These are phyloP conservation scores for Beris morrisii DNA, from an alignment of 2,888 invertebrate species.

Conservation along the genomic window DNA sequence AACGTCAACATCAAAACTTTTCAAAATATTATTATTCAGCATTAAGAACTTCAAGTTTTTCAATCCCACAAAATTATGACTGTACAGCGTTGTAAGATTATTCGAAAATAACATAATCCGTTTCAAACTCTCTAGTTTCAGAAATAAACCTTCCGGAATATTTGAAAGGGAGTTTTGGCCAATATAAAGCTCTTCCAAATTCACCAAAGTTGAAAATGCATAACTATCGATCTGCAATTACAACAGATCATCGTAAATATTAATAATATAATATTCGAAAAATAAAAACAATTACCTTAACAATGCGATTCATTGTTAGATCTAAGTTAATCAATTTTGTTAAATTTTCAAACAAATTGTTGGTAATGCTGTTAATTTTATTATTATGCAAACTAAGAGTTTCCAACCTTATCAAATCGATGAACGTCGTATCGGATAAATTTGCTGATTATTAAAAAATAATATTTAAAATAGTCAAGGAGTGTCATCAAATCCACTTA, in stretches of 20 bases:
- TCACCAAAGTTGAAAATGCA: constrained; percentile 57
- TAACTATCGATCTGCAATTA: constrained; percentile 45
- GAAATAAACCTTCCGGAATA: constrained; percentile 58
- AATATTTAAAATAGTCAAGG: constrained; percentile 13
- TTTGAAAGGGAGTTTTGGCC: constrained; percentile 60
- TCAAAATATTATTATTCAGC: constrained; percentile 64
- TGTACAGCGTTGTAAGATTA: constrained; percentile 55
- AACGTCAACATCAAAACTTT: constrained; percentile 54
- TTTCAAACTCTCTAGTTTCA: constrained; percentile 55
- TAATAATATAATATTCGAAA: not conserved
- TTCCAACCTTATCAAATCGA: constrained; percentile 48
- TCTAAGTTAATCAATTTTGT: constrained; percentile 48
- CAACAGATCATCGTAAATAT: too few relatives aligned
- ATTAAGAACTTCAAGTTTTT: constrained; percentile 59
- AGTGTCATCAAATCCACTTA: constrained; percentile 10
- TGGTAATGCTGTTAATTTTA: constrained; percentile 53
- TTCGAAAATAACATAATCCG: constrained; percentile 62
- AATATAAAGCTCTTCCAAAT: constrained; percentile 59
- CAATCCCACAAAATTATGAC: constrained; percentile 58
- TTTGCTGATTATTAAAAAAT: constrained; percentile 42
- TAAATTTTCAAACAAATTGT: constrained; percentile 49
- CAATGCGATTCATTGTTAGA: constrained; percentile 52
- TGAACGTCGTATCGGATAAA: constrained; percentile 51
- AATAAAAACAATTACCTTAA: constrained; percentile 42
- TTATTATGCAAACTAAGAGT: constrained; percentile 58